phyloP scores from a whole-genome alignment of 2,888 invertebrate species.

The Agrotis segetum region DNA sequence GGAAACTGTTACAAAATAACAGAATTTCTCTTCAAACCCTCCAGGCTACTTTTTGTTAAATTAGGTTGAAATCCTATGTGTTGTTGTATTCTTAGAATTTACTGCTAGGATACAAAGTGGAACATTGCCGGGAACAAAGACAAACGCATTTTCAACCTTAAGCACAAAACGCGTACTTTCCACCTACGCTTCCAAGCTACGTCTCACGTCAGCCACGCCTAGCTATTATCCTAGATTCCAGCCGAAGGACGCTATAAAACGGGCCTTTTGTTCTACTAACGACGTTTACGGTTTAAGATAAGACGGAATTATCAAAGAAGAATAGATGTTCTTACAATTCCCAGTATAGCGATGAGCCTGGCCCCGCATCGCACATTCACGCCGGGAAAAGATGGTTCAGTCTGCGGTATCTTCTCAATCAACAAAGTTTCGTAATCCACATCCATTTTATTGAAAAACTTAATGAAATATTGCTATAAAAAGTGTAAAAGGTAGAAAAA shows the following conservation, averaged over 20 bases:
- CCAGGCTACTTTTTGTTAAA: constrained; percentile 19
- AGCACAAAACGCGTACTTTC: constrained; percentile 15
- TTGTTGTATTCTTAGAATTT: constrained; percentile 10
- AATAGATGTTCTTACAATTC: constrained; percentile 62
- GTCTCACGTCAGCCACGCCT: constrained; percentile 30
- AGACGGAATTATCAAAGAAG: constrained; percentile 53
- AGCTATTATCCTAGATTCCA: constrained; percentile 51
- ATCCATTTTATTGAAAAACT: constrained; percentile 54
- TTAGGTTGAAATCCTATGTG: constrained; percentile 13
- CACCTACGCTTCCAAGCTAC: constrained; percentile 20
- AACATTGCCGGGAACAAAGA: constrained; percentile 12
- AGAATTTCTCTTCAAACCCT: constrained; percentile 25
- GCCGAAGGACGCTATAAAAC: constrained; percentile 47
- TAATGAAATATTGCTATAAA: constrained; percentile 23
- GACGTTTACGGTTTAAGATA: constrained; percentile 52
- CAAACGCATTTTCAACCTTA: constrained; percentile 6
- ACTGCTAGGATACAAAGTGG: constrained; percentile 8
- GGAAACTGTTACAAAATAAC: constrained; percentile 27
- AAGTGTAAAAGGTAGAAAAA: constrained; percentile 20
- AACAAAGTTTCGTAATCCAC: constrained; percentile 47
- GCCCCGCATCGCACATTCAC: constrained; percentile 58
- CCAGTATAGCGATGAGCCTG: constrained; percentile 60
- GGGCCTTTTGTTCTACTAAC: constrained; percentile 54
- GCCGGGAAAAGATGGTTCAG: constrained; percentile 35
- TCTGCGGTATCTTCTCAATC: constrained; percentile 41